Evolutionary conservation across 2,888 invertebrate species (phyloP), one percentile per base, ranked within the genome.

Genomic region (Halictus ligatus): DNA sequence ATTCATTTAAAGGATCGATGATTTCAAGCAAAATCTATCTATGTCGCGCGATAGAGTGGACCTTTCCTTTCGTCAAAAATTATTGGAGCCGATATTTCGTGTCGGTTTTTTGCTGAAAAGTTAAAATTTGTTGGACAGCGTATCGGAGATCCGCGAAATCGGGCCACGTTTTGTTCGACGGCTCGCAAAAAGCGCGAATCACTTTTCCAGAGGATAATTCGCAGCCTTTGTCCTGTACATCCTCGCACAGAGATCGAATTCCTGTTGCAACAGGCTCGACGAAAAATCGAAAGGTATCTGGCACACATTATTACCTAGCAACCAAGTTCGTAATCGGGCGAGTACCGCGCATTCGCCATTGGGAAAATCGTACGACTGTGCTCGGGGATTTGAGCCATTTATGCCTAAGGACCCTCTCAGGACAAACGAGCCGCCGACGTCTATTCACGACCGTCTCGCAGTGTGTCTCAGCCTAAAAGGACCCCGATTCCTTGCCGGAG

Each of bases 91-190:
- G 10, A 54, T 54, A 54, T 54, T 54, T n/a, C 54, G 50, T 18
- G 50, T 54, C 7, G 10, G 21, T n/a, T n/a, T 54, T 54, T 54
- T n/a, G 54, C 54, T 54, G n/a, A 54, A n/a, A 54, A 54, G 54
- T 54, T 54, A n/a, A 54, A 54, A 54, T n/a, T 54, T n/a, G n/a
- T 54, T 54, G 54, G n/a, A 54, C 21, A n/a, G 21, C 1, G 54
- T 54, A 76, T 83, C 64, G 76, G 29, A 46, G 15, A 76, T 64
- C 76, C n/a, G 54, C 29, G 76, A 80, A 85, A 84, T 74, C 79
- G 72, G 64, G 35, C 64, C 82, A 76, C 73, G 50, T 73, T 82
- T 84, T 67, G 67, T 77, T 81, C 75, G 25, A 13, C n/a, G 12
- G 21, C 35, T 54, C 50, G 72, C 50, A 83, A 83, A 73, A 81